phyloP scores from a whole-genome alignment of 2,888 invertebrate species.

The Caenorhabditis sp. region DNA sequence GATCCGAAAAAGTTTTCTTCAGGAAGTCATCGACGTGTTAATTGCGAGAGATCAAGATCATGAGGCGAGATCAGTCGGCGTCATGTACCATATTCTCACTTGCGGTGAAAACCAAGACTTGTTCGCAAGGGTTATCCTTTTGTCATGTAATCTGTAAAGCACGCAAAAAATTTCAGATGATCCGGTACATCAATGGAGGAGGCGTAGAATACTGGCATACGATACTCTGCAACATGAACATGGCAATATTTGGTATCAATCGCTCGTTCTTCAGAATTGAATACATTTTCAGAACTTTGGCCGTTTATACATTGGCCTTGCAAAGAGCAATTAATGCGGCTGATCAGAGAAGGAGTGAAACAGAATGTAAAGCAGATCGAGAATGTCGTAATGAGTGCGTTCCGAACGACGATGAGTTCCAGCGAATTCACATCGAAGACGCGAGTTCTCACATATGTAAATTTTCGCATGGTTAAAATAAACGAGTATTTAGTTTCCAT shows the following conservation, averaged over 20 bases:
- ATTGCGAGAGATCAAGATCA: slow-evolving; percentile 45
- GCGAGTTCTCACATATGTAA: slow-evolving; percentile 19
- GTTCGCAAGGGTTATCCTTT: slow-evolving; percentile 19
- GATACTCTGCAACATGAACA: slow-evolving; percentile 59
- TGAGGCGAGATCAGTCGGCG: slow-evolving; percentile 24
- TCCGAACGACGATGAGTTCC: slow-evolving; percentile 52
- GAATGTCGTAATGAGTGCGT: slow-evolving; percentile 65
- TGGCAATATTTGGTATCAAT: slow-evolving; percentile 57
- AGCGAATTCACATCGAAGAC: slow-evolving; percentile 47
- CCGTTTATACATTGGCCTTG: slow-evolving; percentile 44
- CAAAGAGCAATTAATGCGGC: slow-evolving; percentile 60
- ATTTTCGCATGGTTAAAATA: neutral
- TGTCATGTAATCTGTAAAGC: neutral
- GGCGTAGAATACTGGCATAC: slow-evolving; percentile 60
- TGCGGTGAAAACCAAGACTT: slow-evolving; percentile 27
- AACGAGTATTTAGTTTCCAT: neutral
- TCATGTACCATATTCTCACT: slow-evolving; percentile 46
- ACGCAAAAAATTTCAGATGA: slow-evolving; percentile 25
- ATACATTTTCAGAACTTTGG: slow-evolving; percentile 56
- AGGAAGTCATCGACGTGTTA: slow-evolving; percentile 57
- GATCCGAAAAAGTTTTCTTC: neutral
- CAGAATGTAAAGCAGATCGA: slow-evolving; percentile 68
- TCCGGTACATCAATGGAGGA: slow-evolving; percentile 34
- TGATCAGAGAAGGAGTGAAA: slow-evolving; percentile 65
- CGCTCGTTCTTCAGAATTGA: too few species aligned